Conservation (phyloP, 2,797 vertebrate genomes). For the Scolopax bukidnonensis region DNA sequence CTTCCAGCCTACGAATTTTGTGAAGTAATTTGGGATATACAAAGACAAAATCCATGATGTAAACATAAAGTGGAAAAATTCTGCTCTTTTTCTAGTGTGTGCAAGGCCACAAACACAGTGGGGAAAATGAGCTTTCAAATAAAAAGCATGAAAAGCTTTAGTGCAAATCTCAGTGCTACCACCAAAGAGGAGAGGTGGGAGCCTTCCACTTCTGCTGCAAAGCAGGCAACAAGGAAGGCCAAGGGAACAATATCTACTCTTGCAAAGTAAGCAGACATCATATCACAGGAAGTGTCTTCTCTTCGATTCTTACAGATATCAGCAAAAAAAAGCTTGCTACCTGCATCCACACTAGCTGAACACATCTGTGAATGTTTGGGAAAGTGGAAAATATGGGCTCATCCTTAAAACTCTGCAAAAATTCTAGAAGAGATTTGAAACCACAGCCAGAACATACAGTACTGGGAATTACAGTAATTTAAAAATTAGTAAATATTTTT, state of each 20-base stretch:
- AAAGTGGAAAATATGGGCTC: neutral
- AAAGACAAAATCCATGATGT: slow-evolving; percentile 16
- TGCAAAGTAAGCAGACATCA: fast-evolving
- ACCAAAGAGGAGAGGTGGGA: neutral
- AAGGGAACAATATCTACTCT: neutral
- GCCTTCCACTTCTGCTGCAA: neutral
- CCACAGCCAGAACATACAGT: neutral
- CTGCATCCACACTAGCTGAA: neutral
- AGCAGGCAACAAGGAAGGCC: neutral
- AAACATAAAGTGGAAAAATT: slow-evolving; percentile 32
- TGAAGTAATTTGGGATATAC: slow-evolving; percentile 14
- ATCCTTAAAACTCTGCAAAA: neutral
- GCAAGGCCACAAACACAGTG: neutral
- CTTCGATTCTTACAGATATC: neutral
- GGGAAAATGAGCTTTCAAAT: slow-evolving; percentile 14
- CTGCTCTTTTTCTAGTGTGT: neutral
- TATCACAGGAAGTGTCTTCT: neutral
- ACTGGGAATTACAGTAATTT: neutral
- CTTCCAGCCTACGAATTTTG: slow-evolving; percentile 1
- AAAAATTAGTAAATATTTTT: neutral
- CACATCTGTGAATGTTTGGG: neutral
- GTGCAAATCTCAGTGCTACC: neutral
- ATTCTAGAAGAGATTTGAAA: neutral
- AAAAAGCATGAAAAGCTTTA: slow-evolving; percentile 11
- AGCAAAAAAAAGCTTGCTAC: neutral